Evolutionary conservation across 2,888 invertebrate species (phyloP).

Genomic region (Drosophila merina): DNA sequence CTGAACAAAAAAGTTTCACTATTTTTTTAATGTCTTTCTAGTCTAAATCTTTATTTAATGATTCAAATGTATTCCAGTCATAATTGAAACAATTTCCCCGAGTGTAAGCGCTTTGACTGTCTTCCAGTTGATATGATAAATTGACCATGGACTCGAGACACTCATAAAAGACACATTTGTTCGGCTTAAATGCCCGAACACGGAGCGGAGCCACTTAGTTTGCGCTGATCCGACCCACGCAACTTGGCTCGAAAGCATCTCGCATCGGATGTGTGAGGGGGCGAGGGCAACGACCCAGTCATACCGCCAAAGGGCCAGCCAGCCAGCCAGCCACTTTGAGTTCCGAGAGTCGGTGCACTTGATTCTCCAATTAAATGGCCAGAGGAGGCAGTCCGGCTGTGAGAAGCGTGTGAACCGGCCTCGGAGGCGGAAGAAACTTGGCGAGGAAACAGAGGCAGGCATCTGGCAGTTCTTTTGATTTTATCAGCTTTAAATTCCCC

Average conservation of each 20-base stretch:
- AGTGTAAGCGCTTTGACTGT: constrained; percentile 8
- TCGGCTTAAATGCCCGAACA: constrained; percentile 51
- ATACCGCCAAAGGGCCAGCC: constrained; percentile 49
- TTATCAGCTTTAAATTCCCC: constrained; percentile 66
- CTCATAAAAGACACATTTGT: constrained; percentile 62
- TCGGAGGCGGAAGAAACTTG: constrained; percentile 50
- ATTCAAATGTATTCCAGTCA: background rate
- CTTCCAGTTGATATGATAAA: constrained; percentile 62
- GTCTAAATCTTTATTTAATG: no score
- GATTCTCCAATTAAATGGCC: constrained; percentile 71
- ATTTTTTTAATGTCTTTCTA: no score
- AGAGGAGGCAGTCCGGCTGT: constrained; percentile 18
- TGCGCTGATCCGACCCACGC: constrained; percentile 75
- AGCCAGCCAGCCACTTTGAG: constrained; percentile 19
- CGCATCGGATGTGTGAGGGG: constrained; percentile 13
- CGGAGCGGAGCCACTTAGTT: constrained; percentile 68
- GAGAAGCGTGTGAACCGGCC: constrained; percentile 49
- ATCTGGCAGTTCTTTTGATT: constrained; percentile 54
- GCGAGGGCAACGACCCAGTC: constrained; percentile 70
- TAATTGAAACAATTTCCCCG: constrained; percentile 1
- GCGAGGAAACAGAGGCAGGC: constrained; percentile 30
- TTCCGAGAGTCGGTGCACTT: constrained; percentile 33
- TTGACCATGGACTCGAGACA: constrained; percentile 66
- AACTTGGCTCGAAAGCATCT: constrained; percentile 20
- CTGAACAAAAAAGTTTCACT: background rate